A percentile compares a stretch with the other conserved stretches of the same genome.
Evolutionary conservation across 2,113 vertebrate species (phyloP).

Genomic region (Ctenodactylus gundi): DNA sequence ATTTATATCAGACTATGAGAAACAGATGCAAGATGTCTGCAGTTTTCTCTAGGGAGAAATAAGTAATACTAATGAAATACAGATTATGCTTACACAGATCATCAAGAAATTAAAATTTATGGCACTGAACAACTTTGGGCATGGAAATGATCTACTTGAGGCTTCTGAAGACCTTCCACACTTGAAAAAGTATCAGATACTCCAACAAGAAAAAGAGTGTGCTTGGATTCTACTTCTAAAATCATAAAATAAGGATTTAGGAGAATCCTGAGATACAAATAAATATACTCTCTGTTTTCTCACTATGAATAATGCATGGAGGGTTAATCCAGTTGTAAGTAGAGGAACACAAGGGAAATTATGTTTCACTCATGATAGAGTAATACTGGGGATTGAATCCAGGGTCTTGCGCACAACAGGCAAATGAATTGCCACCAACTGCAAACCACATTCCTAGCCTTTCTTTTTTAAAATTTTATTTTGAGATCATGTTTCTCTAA

Average conservation of each 20-base stretch:
- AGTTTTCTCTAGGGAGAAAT: slow-evolving; percentile 70
- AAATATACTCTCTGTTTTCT: neutral
- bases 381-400: no score
- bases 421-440: no score
- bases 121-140: slow-evolving; percentile 52
- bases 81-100: slow-evolving; percentile 73
- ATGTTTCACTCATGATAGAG: neutral
- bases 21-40: slow-evolving; percentile 75
- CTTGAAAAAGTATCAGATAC: neutral
- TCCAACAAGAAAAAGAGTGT: neutral
- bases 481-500: neutral
- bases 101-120: slow-evolving; percentile 79
- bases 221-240: neutral
- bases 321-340: neutral
- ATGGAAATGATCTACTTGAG: slow-evolving; percentile 52
- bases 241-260: neutral
- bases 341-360: slow-evolving; percentile 16
- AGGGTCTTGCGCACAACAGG: neutral
- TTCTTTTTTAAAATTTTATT: neutral
- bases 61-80: slow-evolving; percentile 78
- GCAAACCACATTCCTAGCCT: no score
- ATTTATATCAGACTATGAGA: slow-evolving; percentile 72
- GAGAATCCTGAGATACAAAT: neutral
- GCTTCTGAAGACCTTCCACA: neutral
- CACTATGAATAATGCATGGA: neutral